phyloP scores from a whole-genome alignment of 2,888 invertebrate genomes.

The Baronia brevicornis region DNA sequence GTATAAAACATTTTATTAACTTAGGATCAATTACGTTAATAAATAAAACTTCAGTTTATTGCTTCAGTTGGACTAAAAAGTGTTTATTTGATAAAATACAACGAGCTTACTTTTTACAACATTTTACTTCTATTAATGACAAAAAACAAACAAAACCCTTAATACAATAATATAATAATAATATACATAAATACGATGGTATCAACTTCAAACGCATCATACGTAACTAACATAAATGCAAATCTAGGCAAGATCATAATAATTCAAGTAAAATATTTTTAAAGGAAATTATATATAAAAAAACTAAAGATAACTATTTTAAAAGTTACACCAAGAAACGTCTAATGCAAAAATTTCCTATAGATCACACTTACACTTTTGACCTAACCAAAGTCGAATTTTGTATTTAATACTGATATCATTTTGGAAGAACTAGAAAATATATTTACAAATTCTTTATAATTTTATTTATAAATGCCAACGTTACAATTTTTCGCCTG shows the following conservation, averaged over 20 bases:
- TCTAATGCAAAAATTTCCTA: slow-evolving; percentile 62
- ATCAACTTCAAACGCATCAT: slow-evolving; percentile 70
- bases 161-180: slow-evolving; percentile 56
- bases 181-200: slow-evolving; percentile 74
- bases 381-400: slow-evolving; percentile 73
- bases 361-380: slow-evolving; percentile 74
- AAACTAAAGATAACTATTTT: slow-evolving; percentile 46
- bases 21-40: slow-evolving; percentile 1
- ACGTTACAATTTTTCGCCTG: slow-evolving; percentile 64
- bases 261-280: slow-evolving; percentile 59
- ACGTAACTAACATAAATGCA: slow-evolving; percentile 73
- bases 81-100: slow-evolving; percentile 77
- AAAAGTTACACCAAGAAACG: slow-evolving; percentile 57
- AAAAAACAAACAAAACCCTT: slow-evolving; percentile 75
- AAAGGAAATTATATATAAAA: slow-evolving; percentile 42
- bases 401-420: slow-evolving; percentile 75
- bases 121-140: slow-evolving; percentile 75
- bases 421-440: slow-evolving; percentile 74
- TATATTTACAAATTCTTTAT: slow-evolving; percentile 68
- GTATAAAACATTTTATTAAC: background rate
- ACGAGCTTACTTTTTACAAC: slow-evolving; percentile 77
- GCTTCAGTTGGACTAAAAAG: slow-evolving; percentile 77
- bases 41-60: slow-evolving; percentile 64
- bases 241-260: slow-evolving; percentile 71
- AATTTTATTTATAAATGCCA: slow-evolving; percentile 47